phyloP scores from a whole-genome alignment of 1,140 invertebrate species.

The Drosophila aff. region DNA sequence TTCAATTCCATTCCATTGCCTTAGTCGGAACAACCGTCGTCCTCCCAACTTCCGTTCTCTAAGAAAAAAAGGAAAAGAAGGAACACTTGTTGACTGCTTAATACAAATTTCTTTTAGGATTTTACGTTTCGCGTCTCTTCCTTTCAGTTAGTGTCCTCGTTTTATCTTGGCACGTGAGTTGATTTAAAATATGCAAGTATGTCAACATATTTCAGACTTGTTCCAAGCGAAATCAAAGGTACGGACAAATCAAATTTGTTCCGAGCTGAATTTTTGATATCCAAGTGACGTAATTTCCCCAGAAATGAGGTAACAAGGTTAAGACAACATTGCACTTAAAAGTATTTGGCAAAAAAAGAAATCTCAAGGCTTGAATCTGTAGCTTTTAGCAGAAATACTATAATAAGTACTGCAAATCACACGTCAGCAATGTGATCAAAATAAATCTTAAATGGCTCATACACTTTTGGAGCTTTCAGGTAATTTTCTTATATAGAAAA shows the following conservation, averaged over 20 bases:
- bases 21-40: background rate
- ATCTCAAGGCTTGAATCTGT: background rate
- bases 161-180: slow-evolving; percentile 30
- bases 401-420: background rate
- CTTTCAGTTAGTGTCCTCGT: background rate
- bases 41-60: background rate
- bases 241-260: slow-evolving; percentile 52
- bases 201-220: slow-evolving; percentile 24
- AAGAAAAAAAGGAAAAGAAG: background rate
- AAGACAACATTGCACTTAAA: background rate
- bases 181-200: slow-evolving; percentile 15
- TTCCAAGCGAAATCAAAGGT: slow-evolving; percentile 46
- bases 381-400: background rate
- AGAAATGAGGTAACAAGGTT: slow-evolving; percentile 33
- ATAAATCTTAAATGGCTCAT: no score
- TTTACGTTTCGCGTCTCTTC: slow-evolving; percentile 18
- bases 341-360: background rate
- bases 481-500: background rate
- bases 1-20: slow-evolving; percentile 31
- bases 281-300: slow-evolving; percentile 1
- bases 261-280: slow-evolving; percentile 38
- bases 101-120: slow-evolving; percentile 29
- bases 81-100: slow-evolving; percentile 43
- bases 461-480: background rate
- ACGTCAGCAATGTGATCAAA: background rate